Percentiles rank a stretch among this genome's conserved stretches.
Conservation (phyloP, 2,888 invertebrate genomes). For the Hypomecis punctinalis region DNA sequence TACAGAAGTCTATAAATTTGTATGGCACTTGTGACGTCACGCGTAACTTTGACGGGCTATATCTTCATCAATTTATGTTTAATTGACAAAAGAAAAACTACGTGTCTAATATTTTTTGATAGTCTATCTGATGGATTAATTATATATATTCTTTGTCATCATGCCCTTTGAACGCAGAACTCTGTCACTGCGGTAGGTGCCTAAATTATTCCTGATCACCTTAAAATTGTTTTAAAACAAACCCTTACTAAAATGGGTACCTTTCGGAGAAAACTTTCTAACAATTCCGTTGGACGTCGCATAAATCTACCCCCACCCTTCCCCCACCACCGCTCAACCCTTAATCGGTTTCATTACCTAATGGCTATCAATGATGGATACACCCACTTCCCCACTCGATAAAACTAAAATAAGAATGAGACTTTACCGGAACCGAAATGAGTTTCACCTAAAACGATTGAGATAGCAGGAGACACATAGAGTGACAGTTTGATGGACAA, state of each 20-base stretch:
- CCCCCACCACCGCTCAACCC: constrained; percentile 15
- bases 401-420: constrained; percentile 35
- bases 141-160: too few relatives aligned
- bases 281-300: background rate
- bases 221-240: background rate
- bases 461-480: constrained; percentile 27
- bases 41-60: too few relatives aligned
- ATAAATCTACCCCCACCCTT: constrained; percentile 12
- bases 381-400: constrained; percentile 31
- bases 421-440: constrained; percentile 34
- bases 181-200: too few relatives aligned
- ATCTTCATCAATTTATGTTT: too few relatives aligned
- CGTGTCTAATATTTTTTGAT: too few relatives aligned
- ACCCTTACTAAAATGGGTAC: background rate
- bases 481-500: background rate
- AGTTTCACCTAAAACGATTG: constrained; percentile 38
- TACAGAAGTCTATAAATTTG: too few relatives aligned
- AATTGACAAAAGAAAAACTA: too few relatives aligned
- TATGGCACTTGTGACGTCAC: too few relatives aligned
- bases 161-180: too few relatives aligned
- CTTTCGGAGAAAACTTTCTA: background rate
- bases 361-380: constrained; percentile 32
- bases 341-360: constrained; percentile 33
- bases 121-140: too few relatives aligned
- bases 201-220: too few relatives aligned